These are phyloP conservation scores for Phymorhynchus buccinoides DNA, from an alignment of 1,140 invertebrate genomes.

Conservation along the genomic window DNA sequence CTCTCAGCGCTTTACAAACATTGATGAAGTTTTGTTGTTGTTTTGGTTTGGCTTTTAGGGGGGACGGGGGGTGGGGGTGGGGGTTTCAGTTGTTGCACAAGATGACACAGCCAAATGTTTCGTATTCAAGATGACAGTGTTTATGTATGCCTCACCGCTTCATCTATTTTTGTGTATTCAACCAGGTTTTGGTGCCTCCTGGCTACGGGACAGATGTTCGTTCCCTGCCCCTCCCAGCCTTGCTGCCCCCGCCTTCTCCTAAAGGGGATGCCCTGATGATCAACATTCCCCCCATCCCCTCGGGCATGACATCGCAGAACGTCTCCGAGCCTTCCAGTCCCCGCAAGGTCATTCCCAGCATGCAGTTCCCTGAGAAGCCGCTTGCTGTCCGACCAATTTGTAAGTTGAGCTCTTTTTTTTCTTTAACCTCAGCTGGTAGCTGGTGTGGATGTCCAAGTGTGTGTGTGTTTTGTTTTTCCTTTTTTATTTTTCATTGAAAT, in stretches of 20 bases:
- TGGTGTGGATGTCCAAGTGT: too few relatives aligned
- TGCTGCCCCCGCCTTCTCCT: constrained; percentile 15
- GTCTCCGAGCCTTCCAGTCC: constrained; percentile 64
- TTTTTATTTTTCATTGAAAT: too few relatives aligned
- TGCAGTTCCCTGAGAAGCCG: background rate
- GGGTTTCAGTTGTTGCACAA: too few relatives aligned
- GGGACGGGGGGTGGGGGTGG: too few relatives aligned
- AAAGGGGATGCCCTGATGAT: constrained; percentile 50
- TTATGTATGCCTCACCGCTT: too few relatives aligned
- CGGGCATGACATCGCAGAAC: constrained; percentile 43
- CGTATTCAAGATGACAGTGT: too few relatives aligned
- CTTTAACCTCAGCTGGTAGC: too few relatives aligned
- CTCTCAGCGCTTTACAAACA: too few relatives aligned
- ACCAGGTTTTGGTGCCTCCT: constrained; percentile 79
- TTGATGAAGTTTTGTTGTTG: too few relatives aligned
- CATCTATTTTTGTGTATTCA: background rate
- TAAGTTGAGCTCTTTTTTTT: background rate
- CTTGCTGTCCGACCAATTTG: background rate
- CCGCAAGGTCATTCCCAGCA: constrained; percentile 45
- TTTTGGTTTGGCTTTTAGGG: too few relatives aligned
- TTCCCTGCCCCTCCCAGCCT: constrained; percentile 28
- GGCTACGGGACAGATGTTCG: constrained; percentile 61
- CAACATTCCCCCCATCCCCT: constrained; percentile 62
- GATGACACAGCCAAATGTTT: too few relatives aligned
- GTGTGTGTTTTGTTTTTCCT: background rate